Conservation (phyloP, 92 coral and sea anemone genomes). For the Actinernus sp. region DNA sequence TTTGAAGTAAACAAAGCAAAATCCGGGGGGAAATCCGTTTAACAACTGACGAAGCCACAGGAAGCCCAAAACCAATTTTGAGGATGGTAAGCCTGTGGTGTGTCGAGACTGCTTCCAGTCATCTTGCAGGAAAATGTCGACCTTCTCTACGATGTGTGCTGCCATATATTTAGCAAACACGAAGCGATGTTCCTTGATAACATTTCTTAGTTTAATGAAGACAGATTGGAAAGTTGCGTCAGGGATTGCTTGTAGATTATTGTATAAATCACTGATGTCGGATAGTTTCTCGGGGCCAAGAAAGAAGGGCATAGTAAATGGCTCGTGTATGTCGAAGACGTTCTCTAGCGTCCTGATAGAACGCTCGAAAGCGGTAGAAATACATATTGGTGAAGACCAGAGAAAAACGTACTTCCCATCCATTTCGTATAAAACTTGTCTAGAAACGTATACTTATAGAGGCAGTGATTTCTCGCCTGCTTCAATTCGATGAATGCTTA, state of each 20-base stretch:
- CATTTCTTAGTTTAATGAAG: not conserved
- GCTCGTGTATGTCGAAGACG: conserved; percentile 28
- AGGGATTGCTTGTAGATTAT: conserved; percentile 4
- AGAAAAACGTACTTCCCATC: conserved; percentile 11
- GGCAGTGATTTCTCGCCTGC: no score
- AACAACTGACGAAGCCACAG: no score
- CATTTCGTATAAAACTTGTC: no score
- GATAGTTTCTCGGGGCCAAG: conserved; percentile 12
- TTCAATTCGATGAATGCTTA: no score
- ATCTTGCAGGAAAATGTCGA: conserved; percentile 23
- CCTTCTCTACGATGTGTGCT: not conserved
- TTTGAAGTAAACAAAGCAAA: no score
- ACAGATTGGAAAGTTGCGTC: conserved; percentile 34
- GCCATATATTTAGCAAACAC: conserved; percentile 43
- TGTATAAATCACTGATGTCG: conserved; percentile 1
- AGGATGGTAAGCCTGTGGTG: no score
- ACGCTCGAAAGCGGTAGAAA: conserved; percentile 52
- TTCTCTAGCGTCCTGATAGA: conserved; percentile 32
- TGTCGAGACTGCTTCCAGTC: conserved; percentile 14
- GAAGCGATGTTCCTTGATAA: conserved; percentile 8
- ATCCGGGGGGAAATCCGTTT: no score
- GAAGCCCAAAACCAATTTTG: no score
- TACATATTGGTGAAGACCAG: conserved; percentile 32
- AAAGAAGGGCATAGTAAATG: conserved; percentile 22
- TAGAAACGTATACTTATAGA: no score